Percentiles rank a stretch among this genome's conserved stretches.
These are phyloP conservation scores for Noctua janthina DNA, from an alignment of 2,888 invertebrate species.

Conservation along the genomic window DNA sequence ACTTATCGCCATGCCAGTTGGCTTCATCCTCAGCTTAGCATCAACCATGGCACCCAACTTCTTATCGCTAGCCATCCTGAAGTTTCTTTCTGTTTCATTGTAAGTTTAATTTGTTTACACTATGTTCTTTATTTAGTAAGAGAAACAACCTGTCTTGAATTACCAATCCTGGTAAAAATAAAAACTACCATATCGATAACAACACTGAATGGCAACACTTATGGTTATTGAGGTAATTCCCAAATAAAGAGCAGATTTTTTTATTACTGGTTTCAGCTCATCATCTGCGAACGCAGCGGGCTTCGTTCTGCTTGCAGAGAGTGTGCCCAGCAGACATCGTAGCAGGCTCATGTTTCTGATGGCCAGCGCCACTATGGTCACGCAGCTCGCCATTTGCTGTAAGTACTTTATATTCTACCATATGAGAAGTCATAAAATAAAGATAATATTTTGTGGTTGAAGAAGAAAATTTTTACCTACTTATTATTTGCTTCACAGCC, in stretches of 20 bases:
- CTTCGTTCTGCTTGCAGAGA: conserved; percentile 83
- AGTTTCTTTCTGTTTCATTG: conserved; percentile 82
- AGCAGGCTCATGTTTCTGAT: conserved; percentile 83
- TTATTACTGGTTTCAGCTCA: conserved; percentile 72
- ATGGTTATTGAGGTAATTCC: neutral
- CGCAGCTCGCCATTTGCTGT: conserved; percentile 79
- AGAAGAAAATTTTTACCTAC: neutral
- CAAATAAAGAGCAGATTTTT: neutral
- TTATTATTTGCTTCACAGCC: conserved; percentile 67
- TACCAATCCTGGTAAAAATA: neutral
- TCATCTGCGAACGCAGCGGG: conserved; percentile 85
- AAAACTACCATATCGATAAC: neutral
- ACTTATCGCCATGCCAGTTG: conserved; percentile 81
- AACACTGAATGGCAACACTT: neutral
- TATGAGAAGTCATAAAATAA: neutral
- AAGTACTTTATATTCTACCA: conserved; percentile 50
- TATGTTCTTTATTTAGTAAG: no score
- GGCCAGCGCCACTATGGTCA: conserved; percentile 81
- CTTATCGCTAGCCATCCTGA: conserved; percentile 74
- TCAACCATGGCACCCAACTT: conserved; percentile 81
- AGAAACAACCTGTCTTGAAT: neutral
- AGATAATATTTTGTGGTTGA: neutral
- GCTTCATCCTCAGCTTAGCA: conserved; percentile 74
- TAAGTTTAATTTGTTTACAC: conserved; percentile 68
- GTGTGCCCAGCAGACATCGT: conserved; percentile 75